Evolutionary conservation across 1,140 invertebrate species (phyloP), one percentile per base, ranked within the genome.

Genomic region (Diorhabda elongata): DNA sequence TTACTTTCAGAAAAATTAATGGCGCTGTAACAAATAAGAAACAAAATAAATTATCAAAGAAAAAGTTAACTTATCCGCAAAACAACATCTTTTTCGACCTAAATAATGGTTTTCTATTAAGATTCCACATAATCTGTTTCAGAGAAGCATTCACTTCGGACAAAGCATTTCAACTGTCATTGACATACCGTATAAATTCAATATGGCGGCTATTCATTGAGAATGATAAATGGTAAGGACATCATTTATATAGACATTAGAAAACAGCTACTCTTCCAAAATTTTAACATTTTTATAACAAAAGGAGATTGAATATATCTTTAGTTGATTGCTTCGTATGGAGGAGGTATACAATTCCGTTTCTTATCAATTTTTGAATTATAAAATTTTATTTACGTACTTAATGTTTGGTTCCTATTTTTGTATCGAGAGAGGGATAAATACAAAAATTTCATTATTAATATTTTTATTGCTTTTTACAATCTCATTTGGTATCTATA

Each of bases 141-240:
- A 65, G 64, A 65, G 64, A 41, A 62, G 42, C 56, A 65, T 65
- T 65, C 64, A 65, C 11, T 7, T 41, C 45, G 64, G 64, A 65
- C 64, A 65, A 65, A 65, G 56, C 64, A 65, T 65, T 47, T 65
- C 64, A 65, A 42, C 56, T 65, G 64, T 65, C 64, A 65, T 65
- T 65, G 64, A 65, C 64, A 65, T 57, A 47, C 64, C 26, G 64
- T 65, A 65, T 65, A 65, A 65, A 65, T 65, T 65, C 64, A 65
- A 65, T 65, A 65, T 65, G 64, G 64, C 47, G 64, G 8, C 64
- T 47, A 26, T 65, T 65, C 44, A 65, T 41, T 26, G 47, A 56
- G 64, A 65, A 58, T 65, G 64, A 65, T 65, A 65, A 65, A 65
- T 65, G 9, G 64, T 41, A 47, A 43, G 64, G 64, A 65, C 64